Conservation (phyloP, 53 echinoderm and acorn worm species). For the Astropecten irregularis region DNA sequence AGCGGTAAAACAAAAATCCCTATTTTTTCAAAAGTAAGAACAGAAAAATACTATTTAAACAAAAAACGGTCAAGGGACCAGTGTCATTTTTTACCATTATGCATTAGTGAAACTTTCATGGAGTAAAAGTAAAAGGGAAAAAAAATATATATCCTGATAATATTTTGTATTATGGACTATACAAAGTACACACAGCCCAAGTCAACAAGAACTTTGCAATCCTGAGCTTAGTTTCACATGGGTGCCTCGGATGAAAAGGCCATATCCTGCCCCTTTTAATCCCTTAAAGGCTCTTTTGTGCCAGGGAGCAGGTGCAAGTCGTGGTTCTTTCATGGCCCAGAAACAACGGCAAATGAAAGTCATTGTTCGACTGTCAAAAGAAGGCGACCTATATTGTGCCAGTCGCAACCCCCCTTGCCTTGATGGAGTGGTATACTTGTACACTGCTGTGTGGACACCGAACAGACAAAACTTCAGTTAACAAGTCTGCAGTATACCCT, state of each 20-base stretch:
- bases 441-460: no score
- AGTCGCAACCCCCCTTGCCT: no score
- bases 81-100: no score
- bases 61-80: no score
- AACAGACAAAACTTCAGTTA: neutral
- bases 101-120: no score
- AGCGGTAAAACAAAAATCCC: no score
- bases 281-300: slow-evolving; percentile 48
- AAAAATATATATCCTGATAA: no score
- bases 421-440: no score
- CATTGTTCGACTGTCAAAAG: neutral
- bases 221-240: slow-evolving; percentile 46
- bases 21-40: no score
- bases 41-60: no score
- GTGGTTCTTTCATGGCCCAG: slow-evolving; percentile 21
- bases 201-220: neutral
- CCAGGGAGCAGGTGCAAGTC: slow-evolving; percentile 45
- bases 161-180: no score
- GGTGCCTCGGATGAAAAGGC: neutral
- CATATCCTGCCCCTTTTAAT: slow-evolving; percentile 42
- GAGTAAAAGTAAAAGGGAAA: no score
- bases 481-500: neutral
- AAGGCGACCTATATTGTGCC: slow-evolving; percentile 23
- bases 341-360: slow-evolving; percentile 5
- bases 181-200: slow-evolving; percentile 49